Percentiles rank a stretch among this genome's conserved stretches.
Conservation (phyloP, 1,140 invertebrate genomes). For the Eurosta solidaginis region DNA sequence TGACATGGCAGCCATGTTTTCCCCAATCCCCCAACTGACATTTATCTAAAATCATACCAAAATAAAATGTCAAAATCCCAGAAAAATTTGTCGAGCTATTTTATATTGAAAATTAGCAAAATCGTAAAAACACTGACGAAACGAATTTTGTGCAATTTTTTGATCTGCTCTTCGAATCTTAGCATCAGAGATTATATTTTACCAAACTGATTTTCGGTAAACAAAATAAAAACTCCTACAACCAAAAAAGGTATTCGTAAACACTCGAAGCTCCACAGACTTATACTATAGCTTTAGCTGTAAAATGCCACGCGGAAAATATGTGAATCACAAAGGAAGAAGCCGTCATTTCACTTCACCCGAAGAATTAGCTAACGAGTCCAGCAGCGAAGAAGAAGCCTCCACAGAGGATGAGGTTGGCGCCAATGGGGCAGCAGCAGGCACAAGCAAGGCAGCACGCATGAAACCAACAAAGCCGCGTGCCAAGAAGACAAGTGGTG, state of each 20-base stretch:
- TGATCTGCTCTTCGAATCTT: background rate
- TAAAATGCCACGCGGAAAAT: constrained; percentile 72
- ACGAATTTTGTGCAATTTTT: background rate
- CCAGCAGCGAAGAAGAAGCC: constrained; percentile 53
- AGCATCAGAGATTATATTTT: background rate
- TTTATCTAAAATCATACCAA: background rate
- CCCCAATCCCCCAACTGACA: background rate
- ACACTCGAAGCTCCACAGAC: background rate
- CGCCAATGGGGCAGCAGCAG: constrained; percentile 38
- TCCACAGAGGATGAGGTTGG: constrained; percentile 16
- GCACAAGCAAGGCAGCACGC: constrained; percentile 34
- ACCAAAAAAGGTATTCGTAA: background rate
- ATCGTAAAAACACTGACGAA: background rate
- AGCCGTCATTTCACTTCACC: constrained; percentile 91
- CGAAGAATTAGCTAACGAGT: constrained; percentile 83
- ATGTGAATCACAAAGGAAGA: constrained; percentile 88
- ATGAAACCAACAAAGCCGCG: constrained; percentile 28
- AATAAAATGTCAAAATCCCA: background rate
- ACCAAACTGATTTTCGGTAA: background rate
- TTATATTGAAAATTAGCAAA: background rate
- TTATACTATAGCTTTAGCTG: background rate
- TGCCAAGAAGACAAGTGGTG: background rate
- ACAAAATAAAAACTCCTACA: background rate
- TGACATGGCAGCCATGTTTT: background rate
- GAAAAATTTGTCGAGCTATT: background rate